Percentiles rank a stretch among this genome's conserved stretches.
phyloP scores from a whole-genome alignment of 64 coral and sea anemone genomes.

The Actinia equina region DNA sequence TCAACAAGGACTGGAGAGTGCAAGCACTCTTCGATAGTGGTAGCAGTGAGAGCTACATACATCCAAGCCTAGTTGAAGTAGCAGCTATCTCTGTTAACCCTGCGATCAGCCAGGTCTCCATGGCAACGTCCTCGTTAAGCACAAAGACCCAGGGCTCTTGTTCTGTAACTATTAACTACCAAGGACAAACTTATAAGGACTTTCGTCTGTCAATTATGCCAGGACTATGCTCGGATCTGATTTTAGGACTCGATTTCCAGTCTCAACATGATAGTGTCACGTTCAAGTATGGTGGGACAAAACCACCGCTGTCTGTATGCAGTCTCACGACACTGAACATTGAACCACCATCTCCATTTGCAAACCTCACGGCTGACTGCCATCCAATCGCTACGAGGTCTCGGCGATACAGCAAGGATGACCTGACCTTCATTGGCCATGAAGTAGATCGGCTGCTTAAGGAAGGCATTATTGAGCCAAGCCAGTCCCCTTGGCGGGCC shows the following conservation, averaged over 20 bases:
- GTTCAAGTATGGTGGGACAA: conserved; percentile 18
- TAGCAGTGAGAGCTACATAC: conserved; percentile 29
- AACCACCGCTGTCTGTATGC: neutral
- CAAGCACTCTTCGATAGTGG: conserved; percentile 37
- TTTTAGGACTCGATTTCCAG: conserved; percentile 51
- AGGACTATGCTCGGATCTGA: conserved; percentile 45
- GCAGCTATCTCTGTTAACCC: neutral
- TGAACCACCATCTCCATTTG: conserved; percentile 48
- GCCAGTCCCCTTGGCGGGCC: conserved; percentile 36
- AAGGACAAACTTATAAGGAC: conserved; percentile 28
- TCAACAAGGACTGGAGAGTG: conserved; percentile 47
- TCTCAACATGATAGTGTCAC: conserved; percentile 35
- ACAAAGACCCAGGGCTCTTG: neutral
- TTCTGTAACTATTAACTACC: conserved; percentile 1
- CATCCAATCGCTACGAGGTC: conserved; percentile 55
- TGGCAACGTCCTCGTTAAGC: neutral
- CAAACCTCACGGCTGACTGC: conserved; percentile 47
- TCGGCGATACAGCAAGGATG: conserved; percentile 37
- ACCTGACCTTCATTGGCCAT: conserved; percentile 38
- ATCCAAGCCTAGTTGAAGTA: conserved; percentile 1
- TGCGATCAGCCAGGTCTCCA: neutral
- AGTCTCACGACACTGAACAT: conserved; percentile 30
- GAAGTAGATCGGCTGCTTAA: conserved; percentile 54
- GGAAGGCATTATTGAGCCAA: conserved; percentile 69
- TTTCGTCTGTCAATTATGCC: conserved; percentile 4